phyloP scores from a whole-genome alignment of 2,113 vertebrate genomes.

The Balaeniceps rex region DNA sequence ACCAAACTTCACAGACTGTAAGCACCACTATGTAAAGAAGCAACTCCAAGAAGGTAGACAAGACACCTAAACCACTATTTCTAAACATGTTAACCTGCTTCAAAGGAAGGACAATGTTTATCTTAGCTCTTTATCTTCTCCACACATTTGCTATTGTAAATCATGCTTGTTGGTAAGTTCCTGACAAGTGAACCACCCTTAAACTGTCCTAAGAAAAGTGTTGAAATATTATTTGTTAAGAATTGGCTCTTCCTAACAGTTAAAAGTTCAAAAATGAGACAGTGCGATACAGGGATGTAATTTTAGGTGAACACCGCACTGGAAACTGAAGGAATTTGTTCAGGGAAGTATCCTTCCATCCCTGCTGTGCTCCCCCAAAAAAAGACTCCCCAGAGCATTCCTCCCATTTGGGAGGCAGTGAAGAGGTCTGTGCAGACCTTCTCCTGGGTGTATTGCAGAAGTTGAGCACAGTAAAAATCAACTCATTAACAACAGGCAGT shows the following conservation, averaged over 20 bases:
- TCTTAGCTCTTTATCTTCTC: background rate
- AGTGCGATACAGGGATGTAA: background rate
- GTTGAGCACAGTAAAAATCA: background rate
- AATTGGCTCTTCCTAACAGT: background rate
- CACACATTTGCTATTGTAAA: background rate
- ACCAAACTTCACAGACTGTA: background rate
- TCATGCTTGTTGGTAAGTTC: background rate
- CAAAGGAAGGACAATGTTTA: background rate
- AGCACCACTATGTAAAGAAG: background rate
- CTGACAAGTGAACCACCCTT: background rate
- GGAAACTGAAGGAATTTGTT: background rate
- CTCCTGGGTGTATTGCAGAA: background rate
- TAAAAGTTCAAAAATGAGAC: background rate
- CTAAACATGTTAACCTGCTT: background rate
- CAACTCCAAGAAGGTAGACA: background rate
- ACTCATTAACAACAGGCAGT: background rate
- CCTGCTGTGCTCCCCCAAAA: fast-evolving
- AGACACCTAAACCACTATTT: background rate
- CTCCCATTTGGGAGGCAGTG: background rate
- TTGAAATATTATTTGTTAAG: background rate
- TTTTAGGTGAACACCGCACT: background rate
- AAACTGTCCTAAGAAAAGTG: background rate
- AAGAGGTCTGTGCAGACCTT: background rate
- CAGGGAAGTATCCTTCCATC: background rate
- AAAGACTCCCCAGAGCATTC: background rate